Base-by-base conservation (phyloP, 1,140 invertebrate genomes). In the Drosophila nannoptera region DNA sequence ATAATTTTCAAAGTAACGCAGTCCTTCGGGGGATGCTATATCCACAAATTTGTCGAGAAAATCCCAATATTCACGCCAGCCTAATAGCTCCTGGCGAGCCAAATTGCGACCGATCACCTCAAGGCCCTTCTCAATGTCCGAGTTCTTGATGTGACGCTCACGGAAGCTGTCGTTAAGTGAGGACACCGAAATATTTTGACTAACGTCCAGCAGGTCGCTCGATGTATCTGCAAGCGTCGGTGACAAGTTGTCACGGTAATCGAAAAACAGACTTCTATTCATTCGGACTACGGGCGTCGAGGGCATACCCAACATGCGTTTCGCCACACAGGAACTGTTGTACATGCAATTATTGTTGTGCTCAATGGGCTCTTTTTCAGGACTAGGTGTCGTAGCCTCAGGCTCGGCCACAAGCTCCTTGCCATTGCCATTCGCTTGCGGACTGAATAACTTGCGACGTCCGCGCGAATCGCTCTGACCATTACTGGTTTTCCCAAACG, bases 41-140 rank as follows among this genome's bases (percentile, higher is more conserved):
- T 98, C 94, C 6, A 94, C 92, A 87, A 95, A 97, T 5, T 91
- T 92, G 74, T 95, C 93, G 5, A 98, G 90, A 87, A 98, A 98
- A 3, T 94, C 92, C 96, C 97, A 98, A 88, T 96, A 96, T 87
- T 98, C 97, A 69, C 93, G 94, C 96, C 96, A 98, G n/a, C 91
- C 90, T 0, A 97, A 91, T 33, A 94, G 92, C 87, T 93, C 92
- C 86, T 95, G 91, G 69, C 93, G 92, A 3, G 96, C 96, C 68
- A 97, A 82, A 62, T 93, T 91, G 69, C 95, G 93, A 49, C 96
- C 96, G 53, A 96, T 91, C 72, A 93, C 90, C 90, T 98, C 97
- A 8, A 97, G 90, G 1, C 96, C 96, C 89, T 97, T 97, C 45
- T 95, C 93, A 36, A 92, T 92, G 86, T 97, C 96, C 63, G 92